These are phyloP conservation scores for Lates japonicus DNA, from an alignment of 2,797 vertebrate species.

Conservation along the genomic window DNA sequence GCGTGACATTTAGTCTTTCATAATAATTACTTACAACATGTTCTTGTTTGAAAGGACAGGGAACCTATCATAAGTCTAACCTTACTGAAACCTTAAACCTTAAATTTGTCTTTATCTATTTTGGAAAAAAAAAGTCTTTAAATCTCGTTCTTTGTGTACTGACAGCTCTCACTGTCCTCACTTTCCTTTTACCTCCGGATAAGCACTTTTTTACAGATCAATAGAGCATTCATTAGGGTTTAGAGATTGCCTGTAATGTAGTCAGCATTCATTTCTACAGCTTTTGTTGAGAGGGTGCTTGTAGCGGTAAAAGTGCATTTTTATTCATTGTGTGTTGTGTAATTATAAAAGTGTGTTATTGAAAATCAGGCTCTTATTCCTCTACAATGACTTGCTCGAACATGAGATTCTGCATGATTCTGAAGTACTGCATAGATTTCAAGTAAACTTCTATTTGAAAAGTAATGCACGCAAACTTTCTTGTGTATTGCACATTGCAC, in stretches of 20 bases:
- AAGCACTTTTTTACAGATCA: conserved; percentile 41
- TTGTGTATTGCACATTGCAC: conserved; percentile 8
- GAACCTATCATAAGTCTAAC: too few relatives aligned
- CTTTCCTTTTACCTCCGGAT: conserved; percentile 14
- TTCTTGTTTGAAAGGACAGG: conserved; percentile 8
- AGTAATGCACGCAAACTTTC: conserved; percentile 1
- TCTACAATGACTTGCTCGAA: conserved; percentile 20
- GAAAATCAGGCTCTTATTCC: conserved; percentile 31
- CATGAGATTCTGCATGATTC: conserved; percentile 16
- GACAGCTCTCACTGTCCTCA: not conserved
- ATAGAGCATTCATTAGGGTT: conserved; percentile 35
- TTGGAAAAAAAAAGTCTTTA: not conserved
- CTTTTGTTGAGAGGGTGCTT: not conserved
- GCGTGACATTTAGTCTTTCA: not conserved
- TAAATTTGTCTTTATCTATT: not conserved
- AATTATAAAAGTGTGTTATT: conserved; percentile 47
- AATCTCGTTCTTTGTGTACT: not conserved
- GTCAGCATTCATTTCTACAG: conserved; percentile 23
- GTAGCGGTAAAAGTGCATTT: conserved; percentile 28
- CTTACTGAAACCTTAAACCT: not conserved
- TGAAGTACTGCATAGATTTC: not conserved
- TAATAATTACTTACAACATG: not conserved
- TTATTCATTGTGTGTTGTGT: conserved; percentile 21
- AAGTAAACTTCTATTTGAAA: conserved; percentile 23
- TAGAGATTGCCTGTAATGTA: conserved; percentile 22